Conservation (phyloP, 2,797 vertebrate genomes). For the Protonibea diacanthus region DNA sequence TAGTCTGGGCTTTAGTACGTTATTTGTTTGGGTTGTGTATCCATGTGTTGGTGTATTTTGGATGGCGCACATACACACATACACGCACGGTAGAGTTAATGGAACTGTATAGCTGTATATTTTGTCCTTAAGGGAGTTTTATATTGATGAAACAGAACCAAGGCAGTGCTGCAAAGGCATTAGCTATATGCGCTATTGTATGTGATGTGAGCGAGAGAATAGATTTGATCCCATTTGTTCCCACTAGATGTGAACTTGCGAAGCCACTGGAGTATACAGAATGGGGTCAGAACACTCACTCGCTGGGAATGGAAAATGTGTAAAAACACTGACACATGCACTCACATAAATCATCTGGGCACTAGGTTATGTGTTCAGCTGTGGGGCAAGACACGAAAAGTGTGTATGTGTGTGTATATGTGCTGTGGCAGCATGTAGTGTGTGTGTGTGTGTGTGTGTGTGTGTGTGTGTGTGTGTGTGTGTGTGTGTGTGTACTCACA, state of each 20-base stretch:
- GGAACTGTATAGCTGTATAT: constrained; percentile 33
- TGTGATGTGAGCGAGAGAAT: constrained; percentile 40
- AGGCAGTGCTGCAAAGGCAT: constrained; percentile 24
- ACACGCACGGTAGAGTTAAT: constrained; percentile 31
- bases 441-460: constrained; percentile 14
- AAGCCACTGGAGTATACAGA: constrained; percentile 55
- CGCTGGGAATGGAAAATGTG: constrained; percentile 61
- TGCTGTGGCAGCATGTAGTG: constrained; percentile 5
- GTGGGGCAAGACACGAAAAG: constrained; percentile 54
- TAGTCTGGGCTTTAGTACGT: constrained; percentile 68
- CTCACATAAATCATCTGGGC: constrained; percentile 76
- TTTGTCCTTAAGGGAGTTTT: constrained; percentile 46
- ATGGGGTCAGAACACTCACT: constrained; percentile 63
- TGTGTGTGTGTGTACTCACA: constrained; percentile 53
- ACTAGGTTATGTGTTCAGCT: constrained; percentile 71
- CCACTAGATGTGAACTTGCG: constrained; percentile 53
- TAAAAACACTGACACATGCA: constrained; percentile 71
- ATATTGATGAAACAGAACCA: constrained; percentile 29
- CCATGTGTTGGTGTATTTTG: constrained; percentile 65
- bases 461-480: constrained; percentile 24
- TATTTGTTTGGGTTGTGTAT: constrained; percentile 71
- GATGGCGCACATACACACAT: constrained; percentile 39
- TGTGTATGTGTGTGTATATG: constrained; percentile 21
- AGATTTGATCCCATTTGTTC: constrained; percentile 51
- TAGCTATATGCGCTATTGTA: constrained; percentile 19